A percentile compares a stretch with the other conserved stretches of the same genome.
Conservation (phyloP, 2,113 vertebrate genomes). For the Vicugna pacos region DNA sequence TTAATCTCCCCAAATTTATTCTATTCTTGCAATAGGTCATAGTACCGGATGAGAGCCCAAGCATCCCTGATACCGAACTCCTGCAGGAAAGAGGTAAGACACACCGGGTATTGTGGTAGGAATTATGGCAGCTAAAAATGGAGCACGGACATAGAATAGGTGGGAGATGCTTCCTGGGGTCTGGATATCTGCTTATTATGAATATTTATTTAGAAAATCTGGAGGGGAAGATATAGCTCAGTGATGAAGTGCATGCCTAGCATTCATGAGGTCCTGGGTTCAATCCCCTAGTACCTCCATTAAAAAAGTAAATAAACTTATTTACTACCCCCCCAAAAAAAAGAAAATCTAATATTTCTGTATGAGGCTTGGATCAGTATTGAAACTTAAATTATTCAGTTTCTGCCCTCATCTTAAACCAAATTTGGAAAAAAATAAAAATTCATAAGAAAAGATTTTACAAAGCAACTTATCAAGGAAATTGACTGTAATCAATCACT, state of each 20-base stretch:
- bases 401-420: not conserved
- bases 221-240: too few species aligned
- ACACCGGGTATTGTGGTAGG: not conserved
- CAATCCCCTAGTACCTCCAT: too few species aligned
- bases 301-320: too few species aligned
- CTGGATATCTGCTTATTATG: not conserved
- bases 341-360: not conserved
- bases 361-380: not conserved
- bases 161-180: not conserved
- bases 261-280: too few species aligned
- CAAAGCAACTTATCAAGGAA: conserved; percentile 27
- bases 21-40: not conserved
- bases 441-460: not conserved
- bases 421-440: not conserved
- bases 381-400: not conserved
- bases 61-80: not conserved
- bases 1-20: not conserved
- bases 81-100: conserved; percentile 25
- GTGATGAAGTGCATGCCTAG: too few species aligned
- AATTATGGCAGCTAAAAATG: not conserved
- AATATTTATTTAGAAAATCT: not conserved
- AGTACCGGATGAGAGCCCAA: not conserved
- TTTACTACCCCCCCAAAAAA: too few species aligned
- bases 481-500: not conserved
- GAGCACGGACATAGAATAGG: not conserved